Evolutionary conservation across 1,140 invertebrate species (phyloP).

Genomic region (Ips nitidus): DNA sequence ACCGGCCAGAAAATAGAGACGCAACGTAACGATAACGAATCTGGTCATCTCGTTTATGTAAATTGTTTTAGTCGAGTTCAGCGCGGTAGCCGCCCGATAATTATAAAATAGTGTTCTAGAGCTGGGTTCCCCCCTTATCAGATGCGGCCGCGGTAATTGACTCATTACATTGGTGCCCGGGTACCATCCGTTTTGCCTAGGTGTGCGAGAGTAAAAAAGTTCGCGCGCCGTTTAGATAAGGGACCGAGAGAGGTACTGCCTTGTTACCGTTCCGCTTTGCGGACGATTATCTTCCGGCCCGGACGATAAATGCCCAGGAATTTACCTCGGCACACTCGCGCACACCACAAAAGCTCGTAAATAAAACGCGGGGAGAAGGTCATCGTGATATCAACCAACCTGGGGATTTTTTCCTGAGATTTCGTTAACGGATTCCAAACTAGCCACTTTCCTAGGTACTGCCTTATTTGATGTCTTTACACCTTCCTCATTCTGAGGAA

Average conservation of each 20-base stretch:
- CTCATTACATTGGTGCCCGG: constrained; percentile 13
- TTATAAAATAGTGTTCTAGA: constrained; percentile 26
- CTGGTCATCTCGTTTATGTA: constrained; percentile 24
- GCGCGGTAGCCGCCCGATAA: constrained; percentile 16
- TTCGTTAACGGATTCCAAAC: no score
- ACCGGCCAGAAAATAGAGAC: constrained; percentile 15
- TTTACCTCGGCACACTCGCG: not conserved
- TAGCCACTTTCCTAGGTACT: no score
- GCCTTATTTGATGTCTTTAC: no score
- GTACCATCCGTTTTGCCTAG: constrained; percentile 12
- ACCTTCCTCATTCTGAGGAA: no score
- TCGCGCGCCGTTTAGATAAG: constrained; percentile 17
- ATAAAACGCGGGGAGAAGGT: no score
- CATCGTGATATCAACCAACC: no score
- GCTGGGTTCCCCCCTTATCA: constrained; percentile 12
- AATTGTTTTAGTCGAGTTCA: constrained; percentile 15
- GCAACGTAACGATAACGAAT: constrained; percentile 12
- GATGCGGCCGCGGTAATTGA: constrained; percentile 19
- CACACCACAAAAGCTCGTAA: no score
- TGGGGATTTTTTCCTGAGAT: no score
- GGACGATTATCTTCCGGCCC: constrained; percentile 16
- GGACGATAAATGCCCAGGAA: constrained; percentile 8
- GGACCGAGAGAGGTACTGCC: constrained; percentile 17
- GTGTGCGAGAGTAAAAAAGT: constrained; percentile 18
- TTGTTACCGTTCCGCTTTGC: constrained; percentile 21